phyloP scores from a whole-genome alignment of 2,797 vertebrate genomes.

The Clarias fuscus region DNA sequence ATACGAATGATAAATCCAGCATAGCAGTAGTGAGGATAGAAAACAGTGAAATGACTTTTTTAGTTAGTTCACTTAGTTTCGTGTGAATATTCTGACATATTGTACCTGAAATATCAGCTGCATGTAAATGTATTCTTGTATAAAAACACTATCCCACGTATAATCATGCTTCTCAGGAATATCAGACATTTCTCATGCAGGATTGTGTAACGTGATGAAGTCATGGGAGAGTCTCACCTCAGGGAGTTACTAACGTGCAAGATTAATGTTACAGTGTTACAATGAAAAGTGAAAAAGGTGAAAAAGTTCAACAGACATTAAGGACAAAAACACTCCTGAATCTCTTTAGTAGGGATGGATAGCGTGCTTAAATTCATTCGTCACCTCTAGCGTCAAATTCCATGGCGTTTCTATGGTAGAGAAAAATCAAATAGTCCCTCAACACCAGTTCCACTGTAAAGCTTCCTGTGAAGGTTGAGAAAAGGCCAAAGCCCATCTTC shows the following conservation, averaged over 20 bases:
- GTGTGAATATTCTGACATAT: background rate
- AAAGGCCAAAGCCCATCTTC: too few species aligned
- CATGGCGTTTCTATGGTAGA: too few species aligned
- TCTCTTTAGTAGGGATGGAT: background rate
- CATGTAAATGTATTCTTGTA: background rate
- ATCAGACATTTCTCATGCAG: background rate
- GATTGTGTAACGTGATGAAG: background rate
- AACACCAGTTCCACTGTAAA: too few species aligned
- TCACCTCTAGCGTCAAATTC: background rate
- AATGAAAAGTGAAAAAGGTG: background rate
- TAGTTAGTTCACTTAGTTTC: background rate
- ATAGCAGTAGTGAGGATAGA: background rate
- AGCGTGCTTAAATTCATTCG: background rate
- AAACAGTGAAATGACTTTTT: background rate
- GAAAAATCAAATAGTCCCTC: too few species aligned
- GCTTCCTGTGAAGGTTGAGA: too few species aligned
- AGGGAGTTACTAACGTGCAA: background rate
- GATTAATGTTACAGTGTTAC: background rate
- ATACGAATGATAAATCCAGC: background rate
- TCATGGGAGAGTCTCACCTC: background rate
- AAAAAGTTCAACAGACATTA: background rate
- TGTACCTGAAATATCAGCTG: background rate
- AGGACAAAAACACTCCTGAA: background rate
- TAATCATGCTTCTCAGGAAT: background rate
- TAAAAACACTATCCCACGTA: background rate